Percentiles rank a stretch among this genome's conserved stretches.
phyloP scores from a whole-genome alignment of 2,797 vertebrate genomes.

The Microtus obscurus region DNA sequence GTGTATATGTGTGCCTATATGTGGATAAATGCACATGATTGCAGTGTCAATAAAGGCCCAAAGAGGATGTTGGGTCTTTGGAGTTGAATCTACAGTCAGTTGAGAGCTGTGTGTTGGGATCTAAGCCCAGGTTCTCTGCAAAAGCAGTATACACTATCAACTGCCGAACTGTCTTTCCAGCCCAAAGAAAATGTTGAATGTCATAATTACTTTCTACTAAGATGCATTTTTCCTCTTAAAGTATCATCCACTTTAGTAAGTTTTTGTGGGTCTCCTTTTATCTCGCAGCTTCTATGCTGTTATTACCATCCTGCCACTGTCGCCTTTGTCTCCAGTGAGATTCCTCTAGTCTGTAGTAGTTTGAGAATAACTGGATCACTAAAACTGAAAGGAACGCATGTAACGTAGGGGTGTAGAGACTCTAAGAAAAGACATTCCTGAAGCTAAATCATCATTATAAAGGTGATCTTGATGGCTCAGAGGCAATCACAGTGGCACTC shows the following conservation, averaged over 20 bases:
- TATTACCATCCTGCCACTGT: not conserved
- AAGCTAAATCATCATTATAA: slow-evolving; percentile 36
- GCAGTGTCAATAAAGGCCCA: not conserved
- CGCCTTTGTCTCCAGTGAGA: not conserved
- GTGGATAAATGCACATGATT: not conserved
- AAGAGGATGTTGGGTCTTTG: not conserved
- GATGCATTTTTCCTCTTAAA: not conserved
- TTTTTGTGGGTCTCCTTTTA: not conserved
- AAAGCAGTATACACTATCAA: too few species aligned
- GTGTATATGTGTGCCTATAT: not conserved
- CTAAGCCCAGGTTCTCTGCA: too few species aligned
- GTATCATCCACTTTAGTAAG: not conserved
- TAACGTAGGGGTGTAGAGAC: not conserved
- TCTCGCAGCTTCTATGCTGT: not conserved
- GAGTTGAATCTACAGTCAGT: too few species aligned
- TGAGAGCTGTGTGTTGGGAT: not conserved
- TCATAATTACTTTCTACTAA: not conserved
- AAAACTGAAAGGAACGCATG: not conserved
- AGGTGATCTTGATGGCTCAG: not conserved
- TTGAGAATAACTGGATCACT: not conserved
- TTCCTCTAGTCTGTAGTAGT: not conserved
- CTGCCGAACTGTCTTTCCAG: not conserved
- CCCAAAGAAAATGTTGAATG: not conserved
- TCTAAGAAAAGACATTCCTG: not conserved
- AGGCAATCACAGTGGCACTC: not conserved